A percentile compares a stretch with the other conserved stretches of the same genome.
Evolutionary conservation across 2,113 vertebrate genomes (phyloP).

Genomic region (Sminthopsis crassicaudata): DNA sequence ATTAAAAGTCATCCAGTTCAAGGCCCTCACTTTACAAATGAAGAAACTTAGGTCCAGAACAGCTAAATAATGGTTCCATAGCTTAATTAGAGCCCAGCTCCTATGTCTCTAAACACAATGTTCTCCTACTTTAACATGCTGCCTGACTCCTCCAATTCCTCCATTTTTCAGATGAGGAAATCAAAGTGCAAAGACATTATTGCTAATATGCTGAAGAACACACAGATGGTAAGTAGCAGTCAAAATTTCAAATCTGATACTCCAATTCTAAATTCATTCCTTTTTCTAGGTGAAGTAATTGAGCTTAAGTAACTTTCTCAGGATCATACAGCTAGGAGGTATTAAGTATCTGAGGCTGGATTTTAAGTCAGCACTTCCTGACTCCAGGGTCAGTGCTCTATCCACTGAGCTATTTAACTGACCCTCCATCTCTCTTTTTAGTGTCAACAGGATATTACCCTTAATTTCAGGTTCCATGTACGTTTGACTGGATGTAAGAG

Average conservation of each 20-base stretch:
- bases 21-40: background rate
- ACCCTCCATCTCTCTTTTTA: background rate
- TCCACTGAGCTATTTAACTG: too few relatives aligned
- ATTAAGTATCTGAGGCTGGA: too few relatives aligned
- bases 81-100: background rate
- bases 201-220: background rate
- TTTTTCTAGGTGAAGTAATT: too few relatives aligned
- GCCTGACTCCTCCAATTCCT: background rate
- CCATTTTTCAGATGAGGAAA: background rate
- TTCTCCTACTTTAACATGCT: background rate
- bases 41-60: background rate
- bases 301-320: too few relatives aligned
- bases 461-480: background rate
- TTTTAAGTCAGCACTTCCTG: too few relatives aligned
- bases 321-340: too few relatives aligned
- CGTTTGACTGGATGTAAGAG: background rate
- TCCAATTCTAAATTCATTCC: background rate
- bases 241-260: background rate
- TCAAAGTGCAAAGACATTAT: background rate
- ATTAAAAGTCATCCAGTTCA: background rate
- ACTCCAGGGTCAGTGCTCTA: too few relatives aligned
- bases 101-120: background rate
- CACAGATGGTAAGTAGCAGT: background rate
- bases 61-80: background rate
- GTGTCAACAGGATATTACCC: background rate